Percentiles rank a stretch among this genome's conserved stretches.
These are phyloP conservation scores for Fopius arisanus DNA, from an alignment of 1,140 invertebrate genomes.

Conservation along the genomic window DNA sequence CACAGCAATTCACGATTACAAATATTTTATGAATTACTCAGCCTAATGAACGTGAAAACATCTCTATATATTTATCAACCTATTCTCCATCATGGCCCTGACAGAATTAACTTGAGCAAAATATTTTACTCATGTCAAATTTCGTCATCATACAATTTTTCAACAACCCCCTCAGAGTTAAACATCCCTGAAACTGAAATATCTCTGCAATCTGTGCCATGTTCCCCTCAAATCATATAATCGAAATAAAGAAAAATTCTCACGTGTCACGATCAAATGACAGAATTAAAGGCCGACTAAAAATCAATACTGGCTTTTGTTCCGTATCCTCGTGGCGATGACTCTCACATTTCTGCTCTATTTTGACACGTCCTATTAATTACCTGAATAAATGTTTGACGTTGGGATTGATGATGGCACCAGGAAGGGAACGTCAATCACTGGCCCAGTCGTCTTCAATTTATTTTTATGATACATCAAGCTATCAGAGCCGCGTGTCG, in stretches of 20 bases:
- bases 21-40: neutral
- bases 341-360: neutral
- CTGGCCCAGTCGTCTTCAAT: slow-evolving; percentile 6
- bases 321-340: neutral
- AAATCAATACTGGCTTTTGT: neutral
- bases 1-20: neutral
- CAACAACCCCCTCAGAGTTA: no score
- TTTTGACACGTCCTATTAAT: neutral
- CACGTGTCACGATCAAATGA: neutral
- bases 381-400: neutral
- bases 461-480: slow-evolving; percentile 24
- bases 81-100: no score
- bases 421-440: neutral
- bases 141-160: no score
- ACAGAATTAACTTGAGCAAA: no score
- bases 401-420: slow-evolving; percentile 2
- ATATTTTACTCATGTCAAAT: no score
- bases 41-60: neutral
- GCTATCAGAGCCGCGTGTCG: slow-evolving; percentile 10
- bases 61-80: neutral
- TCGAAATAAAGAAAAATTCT: neutral
- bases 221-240: neutral
- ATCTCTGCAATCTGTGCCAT: neutral
- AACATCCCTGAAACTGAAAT: no score
- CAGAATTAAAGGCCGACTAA: neutral